These are phyloP conservation scores for Poicephalus gulielmi DNA, from an alignment of 2,113 vertebrate genomes.

Conservation along the genomic window DNA sequence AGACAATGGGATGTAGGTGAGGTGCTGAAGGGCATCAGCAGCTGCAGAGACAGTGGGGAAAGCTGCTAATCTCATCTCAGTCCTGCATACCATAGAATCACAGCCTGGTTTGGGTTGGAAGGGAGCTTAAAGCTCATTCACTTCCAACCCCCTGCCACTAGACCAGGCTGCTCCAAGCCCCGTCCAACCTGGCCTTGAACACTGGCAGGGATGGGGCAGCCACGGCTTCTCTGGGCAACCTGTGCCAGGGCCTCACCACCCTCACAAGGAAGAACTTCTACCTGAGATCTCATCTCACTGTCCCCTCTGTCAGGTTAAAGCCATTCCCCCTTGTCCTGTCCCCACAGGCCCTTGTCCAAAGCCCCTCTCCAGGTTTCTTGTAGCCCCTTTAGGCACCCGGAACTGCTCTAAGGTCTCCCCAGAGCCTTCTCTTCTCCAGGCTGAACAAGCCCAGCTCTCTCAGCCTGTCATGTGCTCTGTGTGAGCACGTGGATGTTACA, in stretches of 20 bases:
- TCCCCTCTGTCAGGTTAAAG: not conserved
- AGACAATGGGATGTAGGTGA: not conserved
- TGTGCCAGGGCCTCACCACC: too few relatives aligned
- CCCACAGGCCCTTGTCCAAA: not conserved
- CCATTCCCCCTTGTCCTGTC: not conserved
- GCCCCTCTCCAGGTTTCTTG: not conserved
- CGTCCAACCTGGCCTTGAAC: not conserved
- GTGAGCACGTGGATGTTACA: rapidly evolving
- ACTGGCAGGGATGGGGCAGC: not conserved
- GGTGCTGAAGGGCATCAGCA: not conserved
- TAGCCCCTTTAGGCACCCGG: not conserved
- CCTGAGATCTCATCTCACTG: too few relatives aligned
- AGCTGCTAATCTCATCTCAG: rapidly evolving
- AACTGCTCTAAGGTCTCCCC: not conserved
- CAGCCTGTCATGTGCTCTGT: not conserved
- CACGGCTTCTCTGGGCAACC: too few relatives aligned
- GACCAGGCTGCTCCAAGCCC: not conserved
- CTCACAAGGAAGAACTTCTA: too few relatives aligned
- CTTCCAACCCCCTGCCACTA: not conserved
- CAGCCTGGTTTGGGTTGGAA: not conserved
- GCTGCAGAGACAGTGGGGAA: not conserved
- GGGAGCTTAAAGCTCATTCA: not conserved
- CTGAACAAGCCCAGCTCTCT: not conserved
- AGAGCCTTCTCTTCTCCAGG: not conserved
- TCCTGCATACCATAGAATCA: not conserved